These are phyloP conservation scores for Rhea pennata DNA, from an alignment of 2,113 vertebrate genomes.

Conservation along the genomic window DNA sequence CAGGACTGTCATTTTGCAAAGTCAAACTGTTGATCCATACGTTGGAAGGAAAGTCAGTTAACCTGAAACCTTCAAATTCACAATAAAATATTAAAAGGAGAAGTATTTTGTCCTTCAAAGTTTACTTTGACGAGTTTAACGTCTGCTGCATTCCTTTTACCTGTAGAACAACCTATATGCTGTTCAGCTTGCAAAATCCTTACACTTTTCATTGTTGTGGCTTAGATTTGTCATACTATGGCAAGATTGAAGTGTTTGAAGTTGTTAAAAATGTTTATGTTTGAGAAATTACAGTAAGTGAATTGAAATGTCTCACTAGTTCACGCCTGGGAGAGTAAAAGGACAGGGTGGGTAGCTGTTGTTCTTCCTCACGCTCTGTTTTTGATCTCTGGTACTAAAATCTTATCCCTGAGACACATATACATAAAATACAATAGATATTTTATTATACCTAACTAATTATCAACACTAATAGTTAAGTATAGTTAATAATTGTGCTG, in stretches of 20 bases:
- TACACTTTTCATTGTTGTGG: neutral
- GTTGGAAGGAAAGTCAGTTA: constrained; percentile 19
- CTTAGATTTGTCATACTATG: neutral
- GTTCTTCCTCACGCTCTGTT: neutral
- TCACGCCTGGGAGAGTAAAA: neutral
- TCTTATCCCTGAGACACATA: neutral
- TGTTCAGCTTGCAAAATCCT: neutral
- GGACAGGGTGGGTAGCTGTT: neutral
- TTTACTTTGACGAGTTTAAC: neutral
- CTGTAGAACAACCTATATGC: neutral
- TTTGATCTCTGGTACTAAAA: neutral
- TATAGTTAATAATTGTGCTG: neutral
- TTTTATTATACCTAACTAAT: neutral
- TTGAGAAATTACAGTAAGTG: neutral
- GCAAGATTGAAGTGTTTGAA: neutral
- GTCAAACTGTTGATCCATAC: neutral
- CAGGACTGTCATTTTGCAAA: constrained; percentile 13
- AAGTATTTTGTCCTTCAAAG: neutral
- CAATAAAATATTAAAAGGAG: neutral
- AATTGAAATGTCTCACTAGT: neutral
- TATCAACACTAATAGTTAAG: neutral
- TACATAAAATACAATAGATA: neutral
- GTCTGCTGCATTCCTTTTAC: neutral
- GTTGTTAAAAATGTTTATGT: neutral
- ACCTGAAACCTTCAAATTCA: neutral